Conservation (phyloP, 35 echinoderm and acorn worm genomes). For the Acanthaster planci region DNA sequence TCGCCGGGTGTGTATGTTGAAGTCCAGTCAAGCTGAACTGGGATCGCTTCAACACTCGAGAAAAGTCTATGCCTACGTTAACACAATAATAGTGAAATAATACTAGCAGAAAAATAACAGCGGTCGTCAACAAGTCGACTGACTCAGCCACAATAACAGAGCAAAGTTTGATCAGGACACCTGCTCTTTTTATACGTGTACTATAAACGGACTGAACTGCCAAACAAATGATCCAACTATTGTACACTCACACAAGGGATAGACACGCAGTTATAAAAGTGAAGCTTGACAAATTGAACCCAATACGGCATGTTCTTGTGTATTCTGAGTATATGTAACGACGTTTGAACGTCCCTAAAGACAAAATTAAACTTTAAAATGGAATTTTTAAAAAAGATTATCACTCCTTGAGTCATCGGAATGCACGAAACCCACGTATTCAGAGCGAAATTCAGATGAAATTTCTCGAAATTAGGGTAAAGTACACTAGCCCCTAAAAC, state of each 20-base stretch:
- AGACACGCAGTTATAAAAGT: conserved; percentile 3
- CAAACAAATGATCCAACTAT: not conserved
- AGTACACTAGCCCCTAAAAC: too few relatives aligned
- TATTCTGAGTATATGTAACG: too few relatives aligned
- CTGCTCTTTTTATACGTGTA: conserved; percentile 2
- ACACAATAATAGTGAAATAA: conserved; percentile 31
- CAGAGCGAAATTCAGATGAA: too few relatives aligned
- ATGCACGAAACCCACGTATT: too few relatives aligned
- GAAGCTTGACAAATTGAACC: not conserved
- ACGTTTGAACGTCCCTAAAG: too few relatives aligned
- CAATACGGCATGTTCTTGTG: too few relatives aligned
- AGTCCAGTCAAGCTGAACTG: too few relatives aligned
- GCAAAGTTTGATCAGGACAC: conserved; percentile 24
- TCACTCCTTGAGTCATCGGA: too few relatives aligned
- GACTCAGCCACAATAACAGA: conserved; percentile 23
- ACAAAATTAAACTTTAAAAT: too few relatives aligned
- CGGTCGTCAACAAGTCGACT: conserved; percentile 22
- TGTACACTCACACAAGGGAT: not conserved
- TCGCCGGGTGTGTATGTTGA: too few relatives aligned
- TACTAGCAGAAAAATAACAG: conserved; percentile 23
- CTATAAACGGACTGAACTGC: not conserved
- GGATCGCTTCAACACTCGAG: conserved; percentile 20
- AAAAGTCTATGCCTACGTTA: not conserved
- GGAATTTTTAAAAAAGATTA: too few relatives aligned
- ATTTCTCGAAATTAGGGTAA: too few relatives aligned